Conservation (phyloP, 2,797 vertebrate species). For the Sebastes taczanowskii region DNA sequence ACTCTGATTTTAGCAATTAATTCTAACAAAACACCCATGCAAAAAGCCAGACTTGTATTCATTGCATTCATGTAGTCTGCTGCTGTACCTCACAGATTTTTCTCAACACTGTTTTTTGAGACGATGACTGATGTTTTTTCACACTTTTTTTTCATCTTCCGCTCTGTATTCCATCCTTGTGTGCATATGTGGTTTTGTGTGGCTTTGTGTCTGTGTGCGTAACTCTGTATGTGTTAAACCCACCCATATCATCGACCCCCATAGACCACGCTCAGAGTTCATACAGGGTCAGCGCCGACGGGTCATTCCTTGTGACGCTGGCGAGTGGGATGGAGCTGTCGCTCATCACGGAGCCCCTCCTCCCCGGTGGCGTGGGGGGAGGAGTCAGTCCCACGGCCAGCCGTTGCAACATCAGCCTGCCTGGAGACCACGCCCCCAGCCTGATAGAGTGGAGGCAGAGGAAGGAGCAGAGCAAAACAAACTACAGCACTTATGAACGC, state of each 20-base stretch:
- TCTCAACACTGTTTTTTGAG: conserved; percentile 8
- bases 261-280: conserved; percentile 85
- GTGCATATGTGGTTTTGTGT: conserved; percentile 41
- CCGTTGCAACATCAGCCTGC: conserved; percentile 97
- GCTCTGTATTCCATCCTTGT: not conserved
- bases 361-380: conserved; percentile 83
- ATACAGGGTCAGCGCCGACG: conserved; percentile 93
- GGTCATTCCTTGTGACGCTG: conserved; percentile 92
- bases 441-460: conserved; percentile 98
- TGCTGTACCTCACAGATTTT: conserved; percentile 32
- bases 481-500: conserved; percentile 94
- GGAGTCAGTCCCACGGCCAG: conserved; percentile 94
- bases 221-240: not conserved
- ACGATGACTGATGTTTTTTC: conserved; percentile 41
- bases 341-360: conserved; percentile 92
- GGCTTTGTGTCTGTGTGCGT: not conserved
- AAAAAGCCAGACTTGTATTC: conserved; percentile 25
- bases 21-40: conserved; percentile 23
- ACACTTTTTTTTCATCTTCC: conserved; percentile 57
- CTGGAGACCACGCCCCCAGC: conserved; percentile 94
- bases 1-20: conserved; percentile 19
- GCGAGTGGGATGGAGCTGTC: conserved; percentile 97
- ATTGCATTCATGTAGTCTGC: conserved; percentile 1
- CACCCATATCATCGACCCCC: not conserved
- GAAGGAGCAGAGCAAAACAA: conserved; percentile 95